Conservation (phyloP, 2,113 vertebrate species). For the Dipodomys spectabilis region DNA sequence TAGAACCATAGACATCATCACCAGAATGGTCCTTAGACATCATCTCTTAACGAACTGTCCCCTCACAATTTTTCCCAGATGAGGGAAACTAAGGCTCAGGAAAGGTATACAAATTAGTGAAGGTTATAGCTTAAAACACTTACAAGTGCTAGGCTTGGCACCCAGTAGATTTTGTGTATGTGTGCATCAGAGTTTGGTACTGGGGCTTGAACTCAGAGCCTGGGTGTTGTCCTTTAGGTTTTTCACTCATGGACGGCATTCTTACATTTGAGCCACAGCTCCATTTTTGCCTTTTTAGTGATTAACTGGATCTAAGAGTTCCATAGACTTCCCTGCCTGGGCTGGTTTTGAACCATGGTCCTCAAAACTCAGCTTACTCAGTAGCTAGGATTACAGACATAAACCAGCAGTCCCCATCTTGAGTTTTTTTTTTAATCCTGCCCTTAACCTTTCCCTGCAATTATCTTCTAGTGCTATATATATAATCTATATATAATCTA, state of each 20-base stretch:
- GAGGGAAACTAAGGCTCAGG: constrained; percentile 10
- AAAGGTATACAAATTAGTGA: neutral
- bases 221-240: too few relatives aligned
- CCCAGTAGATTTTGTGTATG: neutral
- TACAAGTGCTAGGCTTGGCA: neutral
- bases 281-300: too few relatives aligned
- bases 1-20: neutral
- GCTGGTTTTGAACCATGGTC: too few relatives aligned
- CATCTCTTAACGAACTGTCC: neutral
- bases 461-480: neutral
- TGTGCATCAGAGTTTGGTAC: too few relatives aligned
- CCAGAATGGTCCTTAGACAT: constrained; percentile 19
- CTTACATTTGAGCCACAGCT: too few relatives aligned
- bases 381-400: too few relatives aligned
- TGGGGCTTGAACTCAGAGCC: too few relatives aligned
- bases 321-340: too few relatives aligned
- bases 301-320: too few relatives aligned
- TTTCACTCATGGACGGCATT: too few relatives aligned
- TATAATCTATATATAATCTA: neutral
- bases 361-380: too few relatives aligned
- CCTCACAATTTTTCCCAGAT: neutral
- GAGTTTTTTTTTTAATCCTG: constrained; percentile 16
- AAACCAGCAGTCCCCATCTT: too few relatives aligned
- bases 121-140: neutral
- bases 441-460: constrained; percentile 1